Evolutionary conservation across 1,140 invertebrate genomes (phyloP), one percentile per base, ranked within the genome.

Genomic region (Drosophila gunungcola): DNA sequence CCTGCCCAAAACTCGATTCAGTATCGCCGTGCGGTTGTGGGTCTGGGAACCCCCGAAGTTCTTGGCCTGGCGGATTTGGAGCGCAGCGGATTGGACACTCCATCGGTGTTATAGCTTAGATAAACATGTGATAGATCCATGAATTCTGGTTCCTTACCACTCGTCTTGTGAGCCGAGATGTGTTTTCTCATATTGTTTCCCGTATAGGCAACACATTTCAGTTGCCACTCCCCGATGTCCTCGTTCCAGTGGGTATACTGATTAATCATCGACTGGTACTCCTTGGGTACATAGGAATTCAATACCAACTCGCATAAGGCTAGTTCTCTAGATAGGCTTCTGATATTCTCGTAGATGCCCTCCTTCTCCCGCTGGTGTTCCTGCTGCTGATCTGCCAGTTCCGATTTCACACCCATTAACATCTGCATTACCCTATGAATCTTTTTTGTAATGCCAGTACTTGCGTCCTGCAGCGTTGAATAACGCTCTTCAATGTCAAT

Each of bases 361-460:
- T 99, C 98, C 95, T 98, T 98, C 93, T 99, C 98, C 54, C 97
- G 93, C 93, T 99, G 98, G 91, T 99, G 98, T 90, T 99, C 99
- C 74, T 97, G 95, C 86, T 97, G 96, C 65, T 98, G 94, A 93
- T 99, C 98, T 3, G 95, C 95, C 25, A 98, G 93, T 91, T 99
- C 98, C 1, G 96, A 96, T 90, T 98, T 97, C 0, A 96, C 96
- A 12, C 95, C 95, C 92, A 97, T 95, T 36, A 97, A 93, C 91
- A 97, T 95, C 42, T 95, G 95, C 74, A 96, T 96, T 0, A 98
- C 96, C 78, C 97, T 96, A 89, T 98, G 97, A 25, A 99, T 94
- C 92, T 99, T 99, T 81, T 98, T 97, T 0, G 97, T 98, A 91
- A 99, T 97, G 0, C 96, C 97, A 2, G 95, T 94, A 52, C 97